Percentiles rank a stretch among this genome's conserved stretches.
Conservation (phyloP, 2,113 vertebrate species). For the Elanus axillaris region DNA sequence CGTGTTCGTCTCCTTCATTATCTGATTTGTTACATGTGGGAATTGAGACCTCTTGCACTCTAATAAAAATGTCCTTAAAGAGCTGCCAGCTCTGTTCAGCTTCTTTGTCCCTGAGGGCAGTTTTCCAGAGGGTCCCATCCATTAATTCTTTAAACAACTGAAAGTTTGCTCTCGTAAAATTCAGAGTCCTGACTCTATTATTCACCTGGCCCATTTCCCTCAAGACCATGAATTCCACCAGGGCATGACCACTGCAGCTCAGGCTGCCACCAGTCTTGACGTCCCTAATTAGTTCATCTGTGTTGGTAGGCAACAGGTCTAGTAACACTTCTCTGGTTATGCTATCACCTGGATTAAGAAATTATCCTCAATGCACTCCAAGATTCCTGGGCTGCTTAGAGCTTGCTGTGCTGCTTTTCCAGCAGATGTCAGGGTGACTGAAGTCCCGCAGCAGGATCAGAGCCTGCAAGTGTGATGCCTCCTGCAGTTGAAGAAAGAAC, state of each 20-base stretch:
- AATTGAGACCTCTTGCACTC: neutral
- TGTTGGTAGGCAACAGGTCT: neutral
- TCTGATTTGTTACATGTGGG: neutral
- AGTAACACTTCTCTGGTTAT: neutral
- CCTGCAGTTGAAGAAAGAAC: neutral
- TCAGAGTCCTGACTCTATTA: neutral
- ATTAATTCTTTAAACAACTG: neutral
- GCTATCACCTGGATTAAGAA: neutral
- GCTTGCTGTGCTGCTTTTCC: neutral
- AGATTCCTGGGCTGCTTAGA: neutral
- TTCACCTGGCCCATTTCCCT: neutral
- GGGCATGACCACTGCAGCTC: neutral
- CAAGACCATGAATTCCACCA: neutral
- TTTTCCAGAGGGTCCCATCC: neutral
- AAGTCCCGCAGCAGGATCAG: neutral
- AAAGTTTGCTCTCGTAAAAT: neutral
- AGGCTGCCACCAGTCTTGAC: neutral
- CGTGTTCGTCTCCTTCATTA: neutral
- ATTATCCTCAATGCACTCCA: neutral
- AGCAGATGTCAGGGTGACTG: neutral
- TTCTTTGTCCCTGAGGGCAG: neutral
- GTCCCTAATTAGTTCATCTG: neutral
- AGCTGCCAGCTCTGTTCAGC: neutral
- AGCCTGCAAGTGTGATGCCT: neutral
- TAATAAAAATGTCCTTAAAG: neutral